Percentiles rank a stretch among this genome's conserved stretches.
Evolutionary conservation across 2,888 invertebrate species (phyloP).

Genomic region (Cotesia congregata): DNA sequence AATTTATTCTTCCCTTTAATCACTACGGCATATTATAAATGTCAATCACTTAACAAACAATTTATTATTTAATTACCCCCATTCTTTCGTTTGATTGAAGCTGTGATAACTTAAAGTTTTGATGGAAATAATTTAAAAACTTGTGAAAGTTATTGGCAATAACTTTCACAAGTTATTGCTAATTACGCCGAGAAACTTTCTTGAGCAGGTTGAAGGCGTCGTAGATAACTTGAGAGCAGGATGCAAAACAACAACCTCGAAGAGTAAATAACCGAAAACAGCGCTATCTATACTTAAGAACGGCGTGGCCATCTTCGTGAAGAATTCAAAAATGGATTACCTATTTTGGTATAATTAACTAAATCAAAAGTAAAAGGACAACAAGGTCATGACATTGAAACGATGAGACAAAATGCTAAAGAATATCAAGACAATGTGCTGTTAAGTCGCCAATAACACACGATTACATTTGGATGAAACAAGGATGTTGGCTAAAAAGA

Average conservation of each 20-base stretch:
- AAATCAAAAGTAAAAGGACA: too few relatives aligned
- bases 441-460: too few relatives aligned
- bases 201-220: not conserved
- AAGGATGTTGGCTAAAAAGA: too few relatives aligned
- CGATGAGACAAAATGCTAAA: too few relatives aligned
- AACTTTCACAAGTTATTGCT: conserved; percentile 10
- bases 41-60: not conserved
- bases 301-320: too few relatives aligned
- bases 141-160: conserved; percentile 5
- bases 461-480: too few relatives aligned
- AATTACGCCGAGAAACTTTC: conserved; percentile 20
- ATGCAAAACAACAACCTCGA: not conserved
- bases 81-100: not conserved
- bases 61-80: not conserved
- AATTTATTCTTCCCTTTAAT: not conserved
- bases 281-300: not conserved
- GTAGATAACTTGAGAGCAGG: not conserved
- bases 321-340: too few relatives aligned
- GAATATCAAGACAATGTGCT: too few relatives aligned
- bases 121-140: not conserved
- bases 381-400: too few relatives aligned
- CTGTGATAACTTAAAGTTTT: not conserved
- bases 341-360: too few relatives aligned
- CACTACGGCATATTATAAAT: not conserved
- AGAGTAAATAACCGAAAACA: not conserved